A percentile compares a stretch with the other conserved stretches of the same genome.
phyloP scores from a whole-genome alignment of 2,113 vertebrate genomes.

The Nannospalax galili region DNA sequence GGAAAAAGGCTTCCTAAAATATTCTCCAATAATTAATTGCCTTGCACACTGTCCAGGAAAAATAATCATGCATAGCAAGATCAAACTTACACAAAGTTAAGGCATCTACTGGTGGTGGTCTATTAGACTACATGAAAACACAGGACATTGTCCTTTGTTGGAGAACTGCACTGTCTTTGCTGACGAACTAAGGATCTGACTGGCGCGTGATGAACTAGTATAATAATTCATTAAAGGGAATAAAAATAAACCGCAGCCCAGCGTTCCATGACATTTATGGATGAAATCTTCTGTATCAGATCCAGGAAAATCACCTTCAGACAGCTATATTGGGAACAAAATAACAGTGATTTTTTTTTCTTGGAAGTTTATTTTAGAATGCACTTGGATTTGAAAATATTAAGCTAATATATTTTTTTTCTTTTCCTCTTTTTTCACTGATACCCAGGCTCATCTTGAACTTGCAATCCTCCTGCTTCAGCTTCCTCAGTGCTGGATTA shows the following conservation, averaged over 20 bases:
- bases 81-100: not conserved
- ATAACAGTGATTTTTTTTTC: slow-evolving; percentile 7
- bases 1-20: not conserved
- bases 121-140: not conserved
- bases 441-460: not conserved
- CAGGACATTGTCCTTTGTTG: not conserved
- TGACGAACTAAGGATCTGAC: not conserved
- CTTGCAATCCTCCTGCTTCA: not conserved
- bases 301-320: not conserved
- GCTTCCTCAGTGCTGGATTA: not conserved
- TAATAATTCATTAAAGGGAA: slow-evolving; percentile 35
- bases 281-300: not conserved
- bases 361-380: slow-evolving; percentile 27
- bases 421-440: not conserved
- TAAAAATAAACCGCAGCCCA: slow-evolving; percentile 15
- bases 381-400: slow-evolving; percentile 2
- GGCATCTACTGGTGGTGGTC: not conserved
- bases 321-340: not conserved
- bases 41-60: not conserved
- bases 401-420: not conserved
- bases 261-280: not conserved
- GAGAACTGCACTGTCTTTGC: not conserved
- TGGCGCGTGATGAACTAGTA: not conserved
- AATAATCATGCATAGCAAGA: not conserved
- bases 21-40: not conserved